Conservation (phyloP, 2,888 invertebrate species). For the Pemphredon lugubris region DNA sequence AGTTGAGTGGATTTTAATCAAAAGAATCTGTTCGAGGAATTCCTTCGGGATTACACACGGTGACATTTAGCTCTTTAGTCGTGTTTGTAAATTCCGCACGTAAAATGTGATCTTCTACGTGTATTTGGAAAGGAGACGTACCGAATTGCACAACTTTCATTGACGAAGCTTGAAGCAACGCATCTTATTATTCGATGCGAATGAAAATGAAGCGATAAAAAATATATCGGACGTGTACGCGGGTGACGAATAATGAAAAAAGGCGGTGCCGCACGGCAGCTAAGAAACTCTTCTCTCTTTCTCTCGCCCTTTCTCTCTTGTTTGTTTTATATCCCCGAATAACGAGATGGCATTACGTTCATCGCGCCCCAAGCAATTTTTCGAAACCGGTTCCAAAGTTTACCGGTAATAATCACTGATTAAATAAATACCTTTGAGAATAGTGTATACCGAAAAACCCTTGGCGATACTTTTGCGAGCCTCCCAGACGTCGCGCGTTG, state of each 20-base stretch:
- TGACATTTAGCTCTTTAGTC: slow-evolving; percentile 6
- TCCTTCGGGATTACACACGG: slow-evolving; percentile 16
- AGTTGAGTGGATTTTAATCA: too few relatives aligned
- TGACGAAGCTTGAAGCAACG: slow-evolving; percentile 1
- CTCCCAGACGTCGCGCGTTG: slow-evolving; percentile 48
- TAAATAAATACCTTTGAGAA: slow-evolving; percentile 45
- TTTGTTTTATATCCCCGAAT: neutral
- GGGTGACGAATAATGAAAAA: slow-evolving; percentile 71
- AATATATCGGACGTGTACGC: slow-evolving; percentile 13
- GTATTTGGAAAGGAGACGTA: neutral
- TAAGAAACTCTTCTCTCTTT: too few relatives aligned
- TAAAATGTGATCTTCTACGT: neutral
- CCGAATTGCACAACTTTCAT: too few relatives aligned
- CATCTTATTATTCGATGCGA: neutral
- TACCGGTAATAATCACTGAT: neutral
- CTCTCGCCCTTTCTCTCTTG: neutral
- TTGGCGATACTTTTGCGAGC: slow-evolving; percentile 21
- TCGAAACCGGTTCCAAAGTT: too few relatives aligned
- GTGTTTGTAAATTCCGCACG: slow-evolving; percentile 23
- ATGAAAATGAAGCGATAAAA: slow-evolving; percentile 15
- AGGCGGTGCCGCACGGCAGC: slow-evolving; percentile 76
- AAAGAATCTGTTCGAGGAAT: too few relatives aligned
- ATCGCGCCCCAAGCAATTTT: too few relatives aligned
- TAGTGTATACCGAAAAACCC: slow-evolving; percentile 9
- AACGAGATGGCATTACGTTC: too few relatives aligned